Percentiles rank a stretch among this genome's conserved stretches.
phyloP scores from a whole-genome alignment of 2,113 vertebrate species.

The Macquaria ambigua region DNA sequence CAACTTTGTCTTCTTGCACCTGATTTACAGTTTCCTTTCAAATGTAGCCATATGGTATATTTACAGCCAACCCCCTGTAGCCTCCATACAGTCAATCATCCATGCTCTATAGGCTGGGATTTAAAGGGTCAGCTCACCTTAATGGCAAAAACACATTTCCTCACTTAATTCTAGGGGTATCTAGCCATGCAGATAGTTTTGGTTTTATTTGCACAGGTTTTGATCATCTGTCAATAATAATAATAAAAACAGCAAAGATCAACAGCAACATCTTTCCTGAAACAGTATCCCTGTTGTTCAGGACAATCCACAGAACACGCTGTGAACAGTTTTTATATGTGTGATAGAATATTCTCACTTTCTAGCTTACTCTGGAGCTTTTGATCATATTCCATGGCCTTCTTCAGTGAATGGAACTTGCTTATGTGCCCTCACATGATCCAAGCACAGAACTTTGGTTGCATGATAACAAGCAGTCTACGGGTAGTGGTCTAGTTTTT shows the following conservation, averaged over 20 bases:
- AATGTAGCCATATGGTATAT: conserved; percentile 28
- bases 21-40: conserved; percentile 56
- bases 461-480: too few relatives aligned
- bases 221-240: background rate
- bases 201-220: background rate
- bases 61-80: conserved; percentile 33
- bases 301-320: too few relatives aligned
- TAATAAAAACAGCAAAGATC: background rate
- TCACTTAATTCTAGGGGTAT: background rate
- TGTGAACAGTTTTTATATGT: background rate
- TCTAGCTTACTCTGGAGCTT: background rate
- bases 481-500: too few relatives aligned
- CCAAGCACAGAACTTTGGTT: background rate
- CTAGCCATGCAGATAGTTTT: background rate
- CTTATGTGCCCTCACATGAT: background rate
- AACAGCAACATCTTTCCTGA: background rate
- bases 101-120: conserved; percentile 5
- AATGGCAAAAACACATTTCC: conserved; percentile 10
- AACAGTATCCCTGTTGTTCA: background rate
- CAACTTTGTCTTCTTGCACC: conserved; percentile 11
- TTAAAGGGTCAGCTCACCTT: conserved; percentile 30
- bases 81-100: conserved; percentile 20
- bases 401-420: background rate
- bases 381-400: background rate
- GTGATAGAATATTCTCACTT: background rate